phyloP scores from a whole-genome alignment of 2,113 vertebrate genomes.

The Microcebus murinus region DNA sequence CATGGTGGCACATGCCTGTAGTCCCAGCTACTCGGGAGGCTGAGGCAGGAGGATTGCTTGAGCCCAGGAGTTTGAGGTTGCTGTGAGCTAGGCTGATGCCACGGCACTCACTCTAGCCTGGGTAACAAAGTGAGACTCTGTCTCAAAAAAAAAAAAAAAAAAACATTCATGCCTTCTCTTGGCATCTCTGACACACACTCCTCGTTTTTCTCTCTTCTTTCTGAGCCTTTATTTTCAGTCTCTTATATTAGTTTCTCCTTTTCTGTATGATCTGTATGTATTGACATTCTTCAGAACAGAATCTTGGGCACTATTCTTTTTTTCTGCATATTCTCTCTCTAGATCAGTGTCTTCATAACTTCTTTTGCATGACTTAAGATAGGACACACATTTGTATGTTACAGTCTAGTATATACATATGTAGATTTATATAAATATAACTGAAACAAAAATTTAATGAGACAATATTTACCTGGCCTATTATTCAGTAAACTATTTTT shows the following conservation, averaged over 20 bases:
- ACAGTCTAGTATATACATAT: neutral
- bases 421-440: neutral
- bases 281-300: neutral
- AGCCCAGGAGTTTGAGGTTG: no score
- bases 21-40: no score
- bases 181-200: neutral
- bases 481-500: neutral
- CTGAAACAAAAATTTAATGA: conserved; percentile 17
- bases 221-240: neutral
- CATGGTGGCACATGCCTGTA: no score
- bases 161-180: neutral
- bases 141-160: no score
- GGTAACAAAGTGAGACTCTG: no score
- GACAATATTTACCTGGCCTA: neutral
- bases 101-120: no score
- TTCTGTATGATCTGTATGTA: neutral
- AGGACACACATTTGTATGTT: neutral
- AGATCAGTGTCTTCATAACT: neutral
- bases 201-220: neutral
- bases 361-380: neutral
- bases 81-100: no score
- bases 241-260: neutral
- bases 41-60: no score
- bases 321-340: neutral
- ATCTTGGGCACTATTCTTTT: neutral